A percentile compares a stretch with the other conserved stretches of the same genome.
Conservation (phyloP, 2,797 vertebrate genomes). For the Acanthis flammea region DNA sequence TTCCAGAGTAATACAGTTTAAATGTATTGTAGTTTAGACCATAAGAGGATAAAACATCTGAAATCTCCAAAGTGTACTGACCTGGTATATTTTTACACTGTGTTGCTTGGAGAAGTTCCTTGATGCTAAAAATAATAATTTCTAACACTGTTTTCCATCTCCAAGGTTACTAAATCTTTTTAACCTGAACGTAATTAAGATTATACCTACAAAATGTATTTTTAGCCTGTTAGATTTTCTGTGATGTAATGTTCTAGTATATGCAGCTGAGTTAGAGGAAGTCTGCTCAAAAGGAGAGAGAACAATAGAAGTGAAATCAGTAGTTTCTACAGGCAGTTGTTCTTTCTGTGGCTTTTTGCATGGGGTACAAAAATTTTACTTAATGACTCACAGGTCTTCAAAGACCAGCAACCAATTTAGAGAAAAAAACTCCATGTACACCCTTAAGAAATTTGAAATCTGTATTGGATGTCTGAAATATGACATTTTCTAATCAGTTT, state of each 20-base stretch:
- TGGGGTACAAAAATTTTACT: neutral
- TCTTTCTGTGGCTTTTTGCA: neutral
- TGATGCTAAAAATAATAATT: conserved; percentile 48
- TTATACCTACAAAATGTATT: conserved; percentile 29
- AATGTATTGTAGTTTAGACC: neutral
- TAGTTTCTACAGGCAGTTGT: neutral
- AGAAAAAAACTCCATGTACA: neutral
- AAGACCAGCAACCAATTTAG: neutral
- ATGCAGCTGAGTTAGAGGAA: neutral
- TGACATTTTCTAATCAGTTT: neutral
- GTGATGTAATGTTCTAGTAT: neutral
- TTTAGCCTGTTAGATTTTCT: conserved; percentile 13
- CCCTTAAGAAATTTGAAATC: neutral
- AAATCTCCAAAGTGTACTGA: conserved; percentile 33
- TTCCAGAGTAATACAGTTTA: neutral
- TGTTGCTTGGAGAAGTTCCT: conserved; percentile 61
- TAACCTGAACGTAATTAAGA: conserved; percentile 17
- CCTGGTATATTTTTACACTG: conserved; percentile 47
- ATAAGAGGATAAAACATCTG: conserved; percentile 41
- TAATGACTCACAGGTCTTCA: neutral
- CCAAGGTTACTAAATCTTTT: conserved; percentile 55
- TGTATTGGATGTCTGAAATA: neutral
- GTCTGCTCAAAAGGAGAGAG: neutral
- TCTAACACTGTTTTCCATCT: conserved; percentile 47
- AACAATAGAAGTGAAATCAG: neutral